Base-by-base conservation (phyloP, 1,140 invertebrate species). In the Maniola jurtina region DNA sequence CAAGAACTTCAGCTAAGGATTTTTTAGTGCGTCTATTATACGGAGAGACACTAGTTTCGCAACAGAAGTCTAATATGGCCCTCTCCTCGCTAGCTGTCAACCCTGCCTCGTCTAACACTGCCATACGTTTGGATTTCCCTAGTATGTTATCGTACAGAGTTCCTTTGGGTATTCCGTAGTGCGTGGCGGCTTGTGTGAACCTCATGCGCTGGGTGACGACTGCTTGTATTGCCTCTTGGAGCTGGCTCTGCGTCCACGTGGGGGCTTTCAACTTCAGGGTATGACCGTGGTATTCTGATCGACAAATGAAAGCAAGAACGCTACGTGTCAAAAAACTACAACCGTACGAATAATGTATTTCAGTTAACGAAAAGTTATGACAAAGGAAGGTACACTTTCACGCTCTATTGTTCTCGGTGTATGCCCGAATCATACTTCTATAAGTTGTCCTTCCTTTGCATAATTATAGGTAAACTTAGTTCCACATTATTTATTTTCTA, bases 71-170 rank as follows among this genome's bases (percentile, higher is more conserved):
- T 76, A 96, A 86, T 5, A 95, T 92, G 0, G 93, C 92, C 25
- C 90, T 90, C 77, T 96, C 95, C 79, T 96, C 95, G 68, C 77
- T 80, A 11, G 88, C 45, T n/a, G 92, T 90, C 15, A 96, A 81
- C 5, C 92, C 94, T 0, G 93, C 93, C 73, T 95, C 94, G 71
- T 95, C 94, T 61, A 95, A 85, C 0, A 95, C 93, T 69, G 94
- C 93, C 95, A 95, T 95, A 48, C 95, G 88, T 87, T 95, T 95
- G 9, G 94, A 94, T 88, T 96, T 96, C 11, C 95, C 95, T 59
- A 96, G 88, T 76, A 96, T 95, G 83, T 95, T 96, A 90, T 95
- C 95, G 89, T 95, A 96, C 13, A 96, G 91, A 3, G 95, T 96
- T 15, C 95, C 95, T 86, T 96, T 96, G 0, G 95, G 95, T 80